Percentiles rank a stretch among this genome's conserved stretches.
Evolutionary conservation across 2,113 vertebrate species (phyloP).

Genomic region (Edolisoma coerulescens): DNA sequence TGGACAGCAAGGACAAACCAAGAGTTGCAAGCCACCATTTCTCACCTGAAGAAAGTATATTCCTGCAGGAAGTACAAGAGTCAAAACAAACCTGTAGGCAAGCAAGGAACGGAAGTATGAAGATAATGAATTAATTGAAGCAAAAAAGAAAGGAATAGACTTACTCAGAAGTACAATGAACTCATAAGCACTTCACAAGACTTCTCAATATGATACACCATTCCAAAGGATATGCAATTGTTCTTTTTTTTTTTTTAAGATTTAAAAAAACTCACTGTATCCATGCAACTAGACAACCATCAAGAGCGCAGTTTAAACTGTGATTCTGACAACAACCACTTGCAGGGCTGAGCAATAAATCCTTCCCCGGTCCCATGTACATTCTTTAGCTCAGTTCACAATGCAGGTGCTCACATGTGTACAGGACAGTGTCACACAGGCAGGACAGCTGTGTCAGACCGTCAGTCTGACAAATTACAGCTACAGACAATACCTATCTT

Average conservation of each 20-base stretch:
- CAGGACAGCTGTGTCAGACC: background rate
- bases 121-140: slow-evolving; percentile 75
- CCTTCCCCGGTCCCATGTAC: accelerated
- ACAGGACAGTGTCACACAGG: background rate
- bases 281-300: background rate
- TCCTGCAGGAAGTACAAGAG: slow-evolving; percentile 73
- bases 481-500: background rate
- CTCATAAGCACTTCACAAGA: background rate
- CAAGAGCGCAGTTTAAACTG: background rate
- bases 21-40: slow-evolving; percentile 46
- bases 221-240: background rate
- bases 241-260: background rate
- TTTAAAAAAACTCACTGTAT: background rate
- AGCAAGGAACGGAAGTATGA: slow-evolving; percentile 79
- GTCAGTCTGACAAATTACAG: background rate
- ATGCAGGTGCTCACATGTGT: background rate
- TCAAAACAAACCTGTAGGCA: slow-evolving; percentile 79
- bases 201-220: background rate
- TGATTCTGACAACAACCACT: background rate
- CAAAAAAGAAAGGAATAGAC: background rate
- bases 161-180: background rate
- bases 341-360: background rate
- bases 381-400: background rate
- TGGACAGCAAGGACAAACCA: background rate
- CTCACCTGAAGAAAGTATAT: slow-evolving; percentile 76